Evolutionary conservation across 2,888 invertebrate species (phyloP).

Genomic region (Drosophila infuscata): DNA sequence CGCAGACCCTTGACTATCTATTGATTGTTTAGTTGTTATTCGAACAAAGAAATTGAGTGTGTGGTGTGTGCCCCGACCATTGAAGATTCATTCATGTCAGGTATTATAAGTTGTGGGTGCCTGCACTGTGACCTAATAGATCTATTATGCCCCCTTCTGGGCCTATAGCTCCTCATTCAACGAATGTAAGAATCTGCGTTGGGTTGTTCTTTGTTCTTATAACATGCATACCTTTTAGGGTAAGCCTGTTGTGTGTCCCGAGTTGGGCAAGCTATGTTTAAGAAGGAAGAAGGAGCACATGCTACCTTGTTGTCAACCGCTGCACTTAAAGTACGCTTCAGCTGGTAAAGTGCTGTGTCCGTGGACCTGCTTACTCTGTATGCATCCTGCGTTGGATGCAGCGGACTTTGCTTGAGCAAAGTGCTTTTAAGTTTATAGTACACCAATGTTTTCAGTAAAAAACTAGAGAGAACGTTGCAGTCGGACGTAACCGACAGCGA

Average conservation of each 20-base stretch:
- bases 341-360: not conserved
- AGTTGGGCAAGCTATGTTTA: not conserved
- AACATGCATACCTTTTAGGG: too few species aligned
- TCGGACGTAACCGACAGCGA: too few species aligned
- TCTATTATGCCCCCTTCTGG: too few species aligned
- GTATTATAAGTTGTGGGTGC: too few species aligned
- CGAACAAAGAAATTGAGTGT: not conserved
- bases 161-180: too few species aligned
- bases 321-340: not conserved
- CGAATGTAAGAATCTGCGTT: too few species aligned
- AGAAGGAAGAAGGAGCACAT: too few species aligned
- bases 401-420: not conserved
- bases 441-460: not conserved
- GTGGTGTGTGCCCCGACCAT: not conserved
- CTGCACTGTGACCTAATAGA: too few species aligned
- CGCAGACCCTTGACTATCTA: too few species aligned
- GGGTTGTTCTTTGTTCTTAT: too few species aligned
- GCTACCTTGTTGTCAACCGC: not conserved
- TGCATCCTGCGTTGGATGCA: not conserved
- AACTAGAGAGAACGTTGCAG: too few species aligned
- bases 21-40: not conserved
- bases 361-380: not conserved
- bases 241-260: too few species aligned
- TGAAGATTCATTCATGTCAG: not conserved
- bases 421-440: not conserved